These are phyloP conservation scores for Notolepis coatsorum DNA, from an alignment of 2,797 vertebrate genomes.

Conservation along the genomic window DNA sequence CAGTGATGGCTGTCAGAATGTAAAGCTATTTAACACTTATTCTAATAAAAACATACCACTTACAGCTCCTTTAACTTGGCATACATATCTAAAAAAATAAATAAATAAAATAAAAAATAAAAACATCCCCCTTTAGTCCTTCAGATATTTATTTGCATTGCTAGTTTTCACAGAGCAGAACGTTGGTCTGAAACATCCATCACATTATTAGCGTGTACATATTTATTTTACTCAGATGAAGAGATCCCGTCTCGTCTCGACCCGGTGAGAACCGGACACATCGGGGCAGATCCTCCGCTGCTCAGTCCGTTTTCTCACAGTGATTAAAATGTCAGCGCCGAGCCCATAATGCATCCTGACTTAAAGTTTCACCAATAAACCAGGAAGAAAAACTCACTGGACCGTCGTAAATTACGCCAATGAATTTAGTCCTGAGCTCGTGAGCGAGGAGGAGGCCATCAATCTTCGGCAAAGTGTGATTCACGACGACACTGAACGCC, in stretches of 20 bases:
- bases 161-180: too few species aligned
- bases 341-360: constrained; percentile 68
- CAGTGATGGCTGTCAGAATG: too few species aligned
- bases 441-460: constrained; percentile 53
- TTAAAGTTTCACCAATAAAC: constrained; percentile 60
- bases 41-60: too few species aligned
- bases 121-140: too few species aligned
- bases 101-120: too few species aligned
- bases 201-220: constrained; percentile 28
- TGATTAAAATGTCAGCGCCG: constrained; percentile 78
- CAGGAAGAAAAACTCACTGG: constrained; percentile 35
- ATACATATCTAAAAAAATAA: too few species aligned
- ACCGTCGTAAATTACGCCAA: constrained; percentile 62
- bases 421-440: constrained; percentile 52
- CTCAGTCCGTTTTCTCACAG: constrained; percentile 54
- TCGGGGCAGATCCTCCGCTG: constrained; percentile 59
- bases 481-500: constrained; percentile 57
- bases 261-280: constrained; percentile 38
- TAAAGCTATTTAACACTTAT: too few species aligned
- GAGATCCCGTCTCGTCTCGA: neutral
- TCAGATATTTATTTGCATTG: too few species aligned
- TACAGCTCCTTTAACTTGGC: too few species aligned
- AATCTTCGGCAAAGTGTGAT: constrained; percentile 35
- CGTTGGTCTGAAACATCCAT: constrained; percentile 11
- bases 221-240: neutral